Evolutionary conservation across 2,797 vertebrate genomes (phyloP).

Genomic region (Lepus townsendii): DNA sequence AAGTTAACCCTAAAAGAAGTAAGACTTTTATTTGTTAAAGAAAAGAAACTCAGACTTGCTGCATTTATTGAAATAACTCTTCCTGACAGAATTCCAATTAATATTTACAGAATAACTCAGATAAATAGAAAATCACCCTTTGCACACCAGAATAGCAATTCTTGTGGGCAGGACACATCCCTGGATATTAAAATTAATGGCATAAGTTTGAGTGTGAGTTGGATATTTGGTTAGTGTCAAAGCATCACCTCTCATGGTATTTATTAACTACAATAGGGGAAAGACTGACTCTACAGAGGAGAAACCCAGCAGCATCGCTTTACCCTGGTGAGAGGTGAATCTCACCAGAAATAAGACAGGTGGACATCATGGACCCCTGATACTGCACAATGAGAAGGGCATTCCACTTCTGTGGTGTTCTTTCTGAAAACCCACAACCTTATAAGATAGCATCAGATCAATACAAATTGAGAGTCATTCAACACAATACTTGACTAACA

Average conservation of each 20-base stretch:
- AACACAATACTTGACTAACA: neutral
- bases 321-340: neutral
- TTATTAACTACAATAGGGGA: neutral
- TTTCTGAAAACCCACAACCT: neutral
- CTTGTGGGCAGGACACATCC: neutral
- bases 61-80: neutral
- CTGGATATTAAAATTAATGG: neutral
- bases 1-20: neutral
- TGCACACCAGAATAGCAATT: neutral
- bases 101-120: neutral
- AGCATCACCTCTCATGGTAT: neutral
- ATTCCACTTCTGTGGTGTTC: neutral
- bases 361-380: neutral
- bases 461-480: neutral
- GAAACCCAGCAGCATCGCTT: neutral
- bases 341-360: neutral
- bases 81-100: neutral
- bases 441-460: neutral
- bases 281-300: neutral
- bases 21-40: neutral
- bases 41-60: neutral
- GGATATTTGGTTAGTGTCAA: neutral
- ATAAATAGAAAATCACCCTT: neutral
- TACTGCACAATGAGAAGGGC: neutral
- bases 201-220: neutral